Conservation (phyloP, 1,140 invertebrate genomes). For the Thaumatotibia leucotreta region DNA sequence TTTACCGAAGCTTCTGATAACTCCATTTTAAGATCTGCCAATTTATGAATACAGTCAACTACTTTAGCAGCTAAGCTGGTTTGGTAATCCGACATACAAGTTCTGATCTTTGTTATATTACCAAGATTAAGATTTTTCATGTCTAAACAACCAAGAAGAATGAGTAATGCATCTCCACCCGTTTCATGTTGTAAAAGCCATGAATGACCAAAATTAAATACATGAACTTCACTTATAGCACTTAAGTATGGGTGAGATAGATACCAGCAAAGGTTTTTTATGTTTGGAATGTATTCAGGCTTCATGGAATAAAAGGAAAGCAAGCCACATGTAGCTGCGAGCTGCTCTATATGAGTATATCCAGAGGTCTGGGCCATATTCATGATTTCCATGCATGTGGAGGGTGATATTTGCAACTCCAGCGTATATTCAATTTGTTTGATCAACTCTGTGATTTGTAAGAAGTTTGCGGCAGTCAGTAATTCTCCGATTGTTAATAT, state of each 20-base stretch:
- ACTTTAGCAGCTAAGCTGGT: conserved; percentile 53
- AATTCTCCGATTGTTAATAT: conserved; percentile 40
- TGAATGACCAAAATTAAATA: conserved; percentile 59
- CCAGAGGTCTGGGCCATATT: conserved; percentile 45
- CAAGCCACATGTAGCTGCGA: conserved; percentile 42
- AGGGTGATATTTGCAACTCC: conserved; percentile 37
- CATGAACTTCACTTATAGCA: conserved; percentile 44
- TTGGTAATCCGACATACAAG: conserved; percentile 31
- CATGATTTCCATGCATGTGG: conserved; percentile 55
- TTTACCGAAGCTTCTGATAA: conserved; percentile 24
- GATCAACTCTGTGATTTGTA: conserved; percentile 60
- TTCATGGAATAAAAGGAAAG: conserved; percentile 57
- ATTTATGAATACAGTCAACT: conserved; percentile 41
- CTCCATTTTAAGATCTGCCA: conserved; percentile 23
- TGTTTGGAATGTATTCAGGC: conserved; percentile 40
- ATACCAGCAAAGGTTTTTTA: conserved; percentile 58
- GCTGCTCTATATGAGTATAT: conserved; percentile 42
- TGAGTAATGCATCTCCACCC: conserved; percentile 47
- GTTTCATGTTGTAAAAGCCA: conserved; percentile 48
- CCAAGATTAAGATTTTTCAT: conserved; percentile 32
- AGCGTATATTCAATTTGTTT: conserved; percentile 61
- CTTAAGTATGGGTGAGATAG: conserved; percentile 60
- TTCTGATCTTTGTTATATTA: conserved; percentile 42
- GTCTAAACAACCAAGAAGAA: conserved; percentile 58
- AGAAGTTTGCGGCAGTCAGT: conserved; percentile 49